Evolutionary conservation across 2,888 invertebrate genomes (phyloP).

Genomic region (Rosalia funebris): DNA sequence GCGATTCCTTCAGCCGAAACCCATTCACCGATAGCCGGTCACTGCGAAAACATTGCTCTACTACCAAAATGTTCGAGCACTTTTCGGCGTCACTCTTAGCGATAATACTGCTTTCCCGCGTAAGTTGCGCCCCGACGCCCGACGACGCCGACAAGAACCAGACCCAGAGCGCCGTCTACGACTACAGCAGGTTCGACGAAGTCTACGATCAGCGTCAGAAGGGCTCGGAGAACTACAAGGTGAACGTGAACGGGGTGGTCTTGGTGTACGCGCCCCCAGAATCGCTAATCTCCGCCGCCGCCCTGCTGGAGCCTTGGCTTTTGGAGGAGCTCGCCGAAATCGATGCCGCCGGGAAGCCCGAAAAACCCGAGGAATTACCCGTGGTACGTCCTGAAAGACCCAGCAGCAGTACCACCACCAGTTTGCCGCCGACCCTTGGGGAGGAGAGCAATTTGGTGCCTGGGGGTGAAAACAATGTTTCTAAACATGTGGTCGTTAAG

Average conservation of each 20-base stretch:
- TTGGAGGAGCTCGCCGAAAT: constrained; percentile 36
- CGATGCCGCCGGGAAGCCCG: not conserved
- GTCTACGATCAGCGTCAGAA: constrained; percentile 79
- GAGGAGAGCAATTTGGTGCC: constrained; percentile 2
- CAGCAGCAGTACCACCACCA: constrained; percentile 23
- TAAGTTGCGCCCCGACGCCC: not conserved
- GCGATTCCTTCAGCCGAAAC: too few species aligned
- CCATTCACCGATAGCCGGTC: too few species aligned
- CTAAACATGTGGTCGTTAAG: constrained; percentile 3
- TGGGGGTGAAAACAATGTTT: constrained; percentile 2
- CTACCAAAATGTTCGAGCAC: constrained; percentile 1
- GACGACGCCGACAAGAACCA: constrained; percentile 2
- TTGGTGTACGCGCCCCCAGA: constrained; percentile 72
- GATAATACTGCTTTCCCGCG: not conserved
- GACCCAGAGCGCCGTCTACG: constrained; percentile 27
- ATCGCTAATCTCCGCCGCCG: constrained; percentile 68
- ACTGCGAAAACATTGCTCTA: constrained; percentile 16
- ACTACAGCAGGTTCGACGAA: constrained; percentile 47
- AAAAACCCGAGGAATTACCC: not conserved
- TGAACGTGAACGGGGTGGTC: constrained; percentile 75
- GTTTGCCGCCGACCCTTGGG: constrained; percentile 2
- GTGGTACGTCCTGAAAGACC: constrained; percentile 10
- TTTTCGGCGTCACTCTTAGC: not conserved
- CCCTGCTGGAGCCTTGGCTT: constrained; percentile 61
- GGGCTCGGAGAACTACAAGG: constrained; percentile 77